These are phyloP conservation scores for Troglohyphantes excavatus DNA, from an alignment of 2,888 invertebrate genomes.

Conservation along the genomic window DNA sequence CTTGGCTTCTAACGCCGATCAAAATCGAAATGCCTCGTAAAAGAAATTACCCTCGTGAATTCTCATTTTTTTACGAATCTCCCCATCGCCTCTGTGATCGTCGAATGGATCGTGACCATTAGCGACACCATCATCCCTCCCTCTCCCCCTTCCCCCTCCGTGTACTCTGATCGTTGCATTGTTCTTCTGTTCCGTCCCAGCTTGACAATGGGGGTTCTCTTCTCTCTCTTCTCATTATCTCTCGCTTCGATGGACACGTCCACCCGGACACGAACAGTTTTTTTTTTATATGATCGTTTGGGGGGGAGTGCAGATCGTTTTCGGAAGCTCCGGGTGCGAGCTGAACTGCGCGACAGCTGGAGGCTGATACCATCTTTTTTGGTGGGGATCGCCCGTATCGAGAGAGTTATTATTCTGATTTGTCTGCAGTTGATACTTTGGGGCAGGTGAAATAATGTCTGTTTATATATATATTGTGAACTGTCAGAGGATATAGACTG, in stretches of 20 bases:
- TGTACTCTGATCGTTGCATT: constrained; percentile 33
- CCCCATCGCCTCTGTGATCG: no score
- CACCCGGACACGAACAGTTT: not conserved
- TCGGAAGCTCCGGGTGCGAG: not conserved
- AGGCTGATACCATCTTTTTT: not conserved
- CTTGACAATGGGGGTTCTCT: constrained; percentile 49
- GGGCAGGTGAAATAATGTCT: not conserved
- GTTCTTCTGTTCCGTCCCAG: constrained; percentile 55
- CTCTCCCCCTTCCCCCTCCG: constrained; percentile 25
- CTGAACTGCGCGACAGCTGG: constrained; percentile 29
- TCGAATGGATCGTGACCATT: constrained; percentile 28
- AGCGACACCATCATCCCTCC: constrained; percentile 57
- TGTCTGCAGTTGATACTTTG: not conserved
- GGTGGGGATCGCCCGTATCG: not conserved
- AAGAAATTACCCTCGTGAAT: no score
- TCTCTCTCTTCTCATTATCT: constrained; percentile 12
- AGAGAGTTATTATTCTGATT: not conserved
- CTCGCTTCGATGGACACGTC: constrained; percentile 36
- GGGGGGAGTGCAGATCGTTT: not conserved
- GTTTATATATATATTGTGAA: no score
- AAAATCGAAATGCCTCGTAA: no score
- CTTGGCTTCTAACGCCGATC: no score
- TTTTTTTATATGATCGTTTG: constrained; percentile 2
- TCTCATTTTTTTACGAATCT: no score
- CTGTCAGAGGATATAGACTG: no score